Evolutionary conservation across 2,113 vertebrate genomes (phyloP), one percentile per base, ranked within the genome.

Genomic region (Chauna torquata): DNA sequence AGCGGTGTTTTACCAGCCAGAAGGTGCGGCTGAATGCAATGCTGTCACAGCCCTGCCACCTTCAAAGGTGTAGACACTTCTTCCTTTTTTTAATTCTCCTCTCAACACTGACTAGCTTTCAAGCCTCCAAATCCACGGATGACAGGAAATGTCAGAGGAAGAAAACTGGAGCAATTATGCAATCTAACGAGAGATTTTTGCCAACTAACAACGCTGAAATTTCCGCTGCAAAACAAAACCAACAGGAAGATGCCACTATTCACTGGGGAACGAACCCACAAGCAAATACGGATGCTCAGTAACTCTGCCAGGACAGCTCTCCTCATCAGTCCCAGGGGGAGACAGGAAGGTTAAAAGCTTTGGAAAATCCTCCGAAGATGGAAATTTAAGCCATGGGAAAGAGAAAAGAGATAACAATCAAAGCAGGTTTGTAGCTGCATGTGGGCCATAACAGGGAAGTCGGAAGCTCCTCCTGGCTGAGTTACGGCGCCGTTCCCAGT

Each of bases 211-310:
- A 1, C 4, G 8, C 49, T 4, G 17, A 71, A 14, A 57, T 40
- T 57, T 20, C 76, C 40, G 36, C 61, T 38, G 55, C 38, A 34
- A 36, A 76, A 34, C 11, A 6, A 22, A 52, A 47, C 3, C 44
- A 18, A 8, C 11, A 8, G 27, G 49, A 49, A 61, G 52, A 13
- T 2, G 20, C 6, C 50, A 19, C 49, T 9, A 12, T 5, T 36
- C 38, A 4, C 1, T 2, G 8, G 47, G 58, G 58, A 38, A 77
- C 0, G 3, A 71, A 49, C 40, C 59, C 85, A 20, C 30, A 34
- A 16, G 36, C 30, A 68, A 10, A 38, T 2, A 23, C 0, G 0
- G 30, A 5, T 16, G 23, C 12, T 38, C 50, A 11, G 40, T 8
- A 58, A 28, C 50, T 62, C 3, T 23, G 27, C 70, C 55, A 54